These are phyloP conservation scores for Nephrotoma guestfalica DNA, from an alignment of 2,888 invertebrate species.

Conservation along the genomic window DNA sequence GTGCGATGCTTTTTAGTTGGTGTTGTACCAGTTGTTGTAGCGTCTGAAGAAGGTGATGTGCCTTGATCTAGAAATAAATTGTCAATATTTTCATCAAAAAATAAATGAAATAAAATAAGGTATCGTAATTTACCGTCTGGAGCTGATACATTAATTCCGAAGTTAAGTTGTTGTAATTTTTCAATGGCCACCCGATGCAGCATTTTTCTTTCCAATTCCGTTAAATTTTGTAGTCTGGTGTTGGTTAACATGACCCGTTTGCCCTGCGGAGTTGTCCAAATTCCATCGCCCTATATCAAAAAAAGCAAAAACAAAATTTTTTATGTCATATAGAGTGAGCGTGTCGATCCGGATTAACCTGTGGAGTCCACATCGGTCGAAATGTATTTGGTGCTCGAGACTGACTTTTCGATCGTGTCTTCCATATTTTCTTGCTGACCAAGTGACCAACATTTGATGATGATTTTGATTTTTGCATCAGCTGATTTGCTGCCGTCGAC, in stretches of 20 bases:
- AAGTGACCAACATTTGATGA: slow-evolving; percentile 76
- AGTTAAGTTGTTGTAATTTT: slow-evolving; percentile 70
- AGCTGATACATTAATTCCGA: slow-evolving; percentile 64
- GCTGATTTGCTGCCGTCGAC: slow-evolving; percentile 30
- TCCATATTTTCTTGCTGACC: slow-evolving; percentile 74
- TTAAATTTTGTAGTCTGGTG: slow-evolving; percentile 47
- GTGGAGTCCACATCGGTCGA: slow-evolving; percentile 60
- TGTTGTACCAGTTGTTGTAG: neutral
- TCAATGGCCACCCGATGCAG: slow-evolving; percentile 77
- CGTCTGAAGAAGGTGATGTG: neutral
- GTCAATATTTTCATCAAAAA: neutral
- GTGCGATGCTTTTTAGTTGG: slow-evolving; percentile 57
- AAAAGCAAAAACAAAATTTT: slow-evolving; percentile 4
- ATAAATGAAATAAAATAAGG: too few relatives aligned
- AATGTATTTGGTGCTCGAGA: slow-evolving; percentile 37
- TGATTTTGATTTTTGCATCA: slow-evolving; percentile 82
- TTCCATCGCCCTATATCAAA: slow-evolving; percentile 51
- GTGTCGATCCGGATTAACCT: slow-evolving; percentile 43
- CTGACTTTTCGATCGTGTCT: slow-evolving; percentile 69
- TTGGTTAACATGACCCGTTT: slow-evolving; percentile 47
- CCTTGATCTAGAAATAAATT: neutral
- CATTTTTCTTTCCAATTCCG: slow-evolving; percentile 57
- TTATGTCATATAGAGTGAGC: neutral
- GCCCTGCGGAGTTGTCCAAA: slow-evolving; percentile 55
- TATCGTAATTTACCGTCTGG: slow-evolving; percentile 72